phyloP scores from a whole-genome alignment of 1,140 invertebrate genomes.

The Heliothis virescens region DNA sequence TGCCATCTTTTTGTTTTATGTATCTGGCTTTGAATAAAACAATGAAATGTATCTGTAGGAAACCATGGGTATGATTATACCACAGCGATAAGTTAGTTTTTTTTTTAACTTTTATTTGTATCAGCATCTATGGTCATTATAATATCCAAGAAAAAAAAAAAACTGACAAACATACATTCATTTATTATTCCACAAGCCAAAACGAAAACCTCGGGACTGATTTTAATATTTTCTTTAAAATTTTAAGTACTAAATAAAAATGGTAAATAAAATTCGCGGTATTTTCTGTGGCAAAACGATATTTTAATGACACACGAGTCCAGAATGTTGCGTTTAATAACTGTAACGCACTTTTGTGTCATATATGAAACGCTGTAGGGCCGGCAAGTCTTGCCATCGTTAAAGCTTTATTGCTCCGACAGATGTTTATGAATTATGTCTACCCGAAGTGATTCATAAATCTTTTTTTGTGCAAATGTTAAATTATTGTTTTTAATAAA shows the following conservation, averaged over 20 bases:
- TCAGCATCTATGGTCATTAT: background rate
- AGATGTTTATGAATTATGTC: constrained; percentile 64
- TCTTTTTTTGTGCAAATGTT: constrained; percentile 50
- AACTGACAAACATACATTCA: too few relatives aligned
- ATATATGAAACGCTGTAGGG: constrained; percentile 19
- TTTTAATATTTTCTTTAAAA: too few relatives aligned
- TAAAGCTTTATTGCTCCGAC: constrained; percentile 61
- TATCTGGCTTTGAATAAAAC: constrained; percentile 15
- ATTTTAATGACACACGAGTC: background rate
- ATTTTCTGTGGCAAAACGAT: background rate
- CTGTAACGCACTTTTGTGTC: constrained; percentile 31
- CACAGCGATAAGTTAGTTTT: background rate
- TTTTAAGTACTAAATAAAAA: too few relatives aligned
- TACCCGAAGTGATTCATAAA: constrained; percentile 55
- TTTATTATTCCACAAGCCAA: too few relatives aligned
- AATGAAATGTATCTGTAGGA: background rate
- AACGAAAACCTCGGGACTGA: too few relatives aligned
- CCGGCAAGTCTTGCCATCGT: constrained; percentile 55
- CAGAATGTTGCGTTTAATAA: constrained; percentile 8
- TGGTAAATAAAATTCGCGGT: background rate
- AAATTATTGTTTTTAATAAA: constrained; percentile 47
- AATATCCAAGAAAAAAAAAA: too few relatives aligned
- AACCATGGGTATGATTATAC: background rate
- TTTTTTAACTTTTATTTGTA: background rate
- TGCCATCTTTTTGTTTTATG: constrained; percentile 36